Evolutionary conservation across 2,797 vertebrate genomes (phyloP), one percentile per base, ranked within the genome.

Genomic region (Sylvia borin): DNA sequence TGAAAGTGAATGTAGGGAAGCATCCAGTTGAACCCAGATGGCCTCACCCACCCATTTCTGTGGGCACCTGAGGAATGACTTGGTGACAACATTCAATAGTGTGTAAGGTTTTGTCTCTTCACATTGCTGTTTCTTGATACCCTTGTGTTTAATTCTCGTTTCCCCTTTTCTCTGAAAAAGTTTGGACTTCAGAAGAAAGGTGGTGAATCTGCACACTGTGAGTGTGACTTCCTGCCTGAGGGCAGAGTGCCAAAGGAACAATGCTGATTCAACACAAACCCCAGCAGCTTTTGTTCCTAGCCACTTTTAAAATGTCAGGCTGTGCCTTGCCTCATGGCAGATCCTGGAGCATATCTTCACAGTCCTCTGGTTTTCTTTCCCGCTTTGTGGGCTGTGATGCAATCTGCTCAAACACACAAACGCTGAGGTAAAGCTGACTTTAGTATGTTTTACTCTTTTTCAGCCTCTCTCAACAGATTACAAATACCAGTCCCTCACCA

Each of bases 121-220:
- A 36, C 27, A 5, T 25, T 66, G 22, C 68, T 22, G 1, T 66
- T 89, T 84, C 73, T 92, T 68, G 67, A 57, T 71, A 57, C 4
- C 10, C 71, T 75, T 60, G 24, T 9, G 14, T 72, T 89, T 68
- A 58, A 67, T 79, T 91, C 81, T 88, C 76, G 0, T 81, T 97
- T 96, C 96, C 94, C 48, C 68, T 96, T 97, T 97, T 90, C 54
- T 86, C 25, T 27, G 72, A 65, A 93, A 64, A 79, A 51, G 24
- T 64, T 90, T 12, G 50, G 72, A 47, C 90, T 88, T 95, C 53
- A 86, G 80, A 88, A 79, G 26, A 73, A 90, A 96, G 94, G 91
- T 91, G 89, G 88, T 70, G 62, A 82, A 85, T 92, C 51, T 80
- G 93, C 77, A 81, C 27, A 0, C 88, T 89, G 88, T 24, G 60